Conservation (phyloP, 2,888 invertebrate species). For the Plebejus melissa region DNA sequence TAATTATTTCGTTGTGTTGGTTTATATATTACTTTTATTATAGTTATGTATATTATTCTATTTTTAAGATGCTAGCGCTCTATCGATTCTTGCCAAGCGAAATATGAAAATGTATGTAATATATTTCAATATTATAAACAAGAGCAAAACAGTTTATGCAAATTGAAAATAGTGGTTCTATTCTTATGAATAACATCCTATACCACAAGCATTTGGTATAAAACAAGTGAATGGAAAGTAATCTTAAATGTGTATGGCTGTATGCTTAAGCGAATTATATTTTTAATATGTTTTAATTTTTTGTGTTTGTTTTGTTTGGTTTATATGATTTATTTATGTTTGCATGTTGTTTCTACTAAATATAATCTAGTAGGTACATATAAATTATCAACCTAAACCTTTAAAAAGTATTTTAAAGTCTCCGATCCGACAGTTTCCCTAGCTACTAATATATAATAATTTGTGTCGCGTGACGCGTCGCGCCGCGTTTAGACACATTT, state of each 20-base stretch:
- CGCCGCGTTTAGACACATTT: too few species aligned
- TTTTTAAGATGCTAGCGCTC: conserved; percentile 25
- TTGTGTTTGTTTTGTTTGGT: not conserved
- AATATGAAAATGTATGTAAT: conserved; percentile 16
- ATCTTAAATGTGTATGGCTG: not conserved
- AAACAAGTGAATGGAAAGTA: not conserved
- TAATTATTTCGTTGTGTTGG: not conserved
- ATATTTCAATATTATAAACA: conserved; percentile 1
- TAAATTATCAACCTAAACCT: too few species aligned
- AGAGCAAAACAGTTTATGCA: not conserved
- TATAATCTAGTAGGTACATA: too few species aligned
- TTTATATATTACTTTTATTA: conserved; percentile 13
- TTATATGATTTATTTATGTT: not conserved
- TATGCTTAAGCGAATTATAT: not conserved
- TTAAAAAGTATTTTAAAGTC: too few species aligned
- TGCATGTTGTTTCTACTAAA: not conserved
- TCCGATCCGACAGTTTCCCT: too few species aligned
- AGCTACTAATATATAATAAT: too few species aligned
- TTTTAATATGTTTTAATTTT: not conserved
- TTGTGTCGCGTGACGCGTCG: too few species aligned
- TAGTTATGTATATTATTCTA: not conserved
- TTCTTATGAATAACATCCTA: not conserved
- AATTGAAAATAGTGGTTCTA: conserved; percentile 7
- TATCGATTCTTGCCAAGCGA: conserved; percentile 21
- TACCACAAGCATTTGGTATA: not conserved